A percentile compares a stretch with the other conserved stretches of the same genome.
Conservation (phyloP, 2,113 vertebrate genomes). For the Acrocephalus kingi region DNA sequence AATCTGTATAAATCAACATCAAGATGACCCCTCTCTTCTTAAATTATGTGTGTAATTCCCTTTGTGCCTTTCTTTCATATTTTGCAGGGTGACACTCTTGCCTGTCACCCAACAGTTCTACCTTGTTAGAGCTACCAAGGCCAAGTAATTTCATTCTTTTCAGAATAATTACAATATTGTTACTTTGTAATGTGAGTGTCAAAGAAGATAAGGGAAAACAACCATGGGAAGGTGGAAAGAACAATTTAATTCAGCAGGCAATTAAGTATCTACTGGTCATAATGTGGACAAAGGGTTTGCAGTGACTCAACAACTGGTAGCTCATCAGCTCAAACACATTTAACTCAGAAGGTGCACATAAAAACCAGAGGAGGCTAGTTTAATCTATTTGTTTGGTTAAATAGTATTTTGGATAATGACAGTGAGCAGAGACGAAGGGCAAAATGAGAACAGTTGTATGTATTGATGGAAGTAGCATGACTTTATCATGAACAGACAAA, state of each 20-base stretch:
- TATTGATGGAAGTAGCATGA: not conserved
- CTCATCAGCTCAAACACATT: not conserved
- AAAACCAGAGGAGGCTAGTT: not conserved
- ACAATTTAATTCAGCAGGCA: not conserved
- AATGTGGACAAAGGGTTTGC: not conserved
- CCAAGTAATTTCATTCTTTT: not conserved
- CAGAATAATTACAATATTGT: not conserved
- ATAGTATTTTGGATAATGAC: not conserved
- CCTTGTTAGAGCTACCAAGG: not conserved
- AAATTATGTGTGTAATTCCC: not conserved
- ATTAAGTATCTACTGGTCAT: constrained; percentile 9
- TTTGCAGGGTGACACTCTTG: not conserved
- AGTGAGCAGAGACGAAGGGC: not conserved
- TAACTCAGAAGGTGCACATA: not conserved
- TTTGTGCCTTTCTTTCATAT: not conserved
- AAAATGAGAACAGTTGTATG: not conserved
- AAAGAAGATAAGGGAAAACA: constrained; percentile 16
- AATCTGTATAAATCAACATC: not conserved
- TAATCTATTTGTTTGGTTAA: not conserved
- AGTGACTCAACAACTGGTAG: not conserved
- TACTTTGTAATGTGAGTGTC: not conserved
- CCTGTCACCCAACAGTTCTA: not conserved
- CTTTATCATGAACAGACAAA: not conserved
- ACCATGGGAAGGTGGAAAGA: not conserved
- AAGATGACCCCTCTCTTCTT: not conserved